phyloP scores from a whole-genome alignment of 2,113 vertebrate genomes.

The Ctenomys sociabilis region DNA sequence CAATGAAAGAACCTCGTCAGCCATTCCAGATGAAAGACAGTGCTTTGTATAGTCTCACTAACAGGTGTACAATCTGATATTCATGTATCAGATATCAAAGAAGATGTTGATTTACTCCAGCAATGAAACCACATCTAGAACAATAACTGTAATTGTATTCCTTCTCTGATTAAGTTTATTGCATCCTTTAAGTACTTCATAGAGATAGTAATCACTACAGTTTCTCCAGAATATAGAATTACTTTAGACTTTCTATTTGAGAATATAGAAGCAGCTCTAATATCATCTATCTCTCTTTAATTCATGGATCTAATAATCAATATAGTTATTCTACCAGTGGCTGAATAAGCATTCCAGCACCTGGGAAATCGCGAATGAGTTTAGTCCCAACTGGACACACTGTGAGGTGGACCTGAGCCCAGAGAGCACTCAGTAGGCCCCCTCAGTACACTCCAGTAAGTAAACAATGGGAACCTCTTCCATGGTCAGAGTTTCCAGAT shows the following conservation, averaged over 20 bases:
- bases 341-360: not conserved
- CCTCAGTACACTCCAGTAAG: not conserved
- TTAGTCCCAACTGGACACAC: not conserved
- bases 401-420: not conserved
- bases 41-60: not conserved
- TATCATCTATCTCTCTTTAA: not conserved
- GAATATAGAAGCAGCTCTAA: not conserved
- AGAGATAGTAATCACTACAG: not conserved
- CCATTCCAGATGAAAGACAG: not conserved
- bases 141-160: not conserved
- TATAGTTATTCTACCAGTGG: not conserved
- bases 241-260: not conserved
- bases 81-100: not conserved
- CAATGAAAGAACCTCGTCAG: not conserved
- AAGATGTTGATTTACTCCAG: not conserved
- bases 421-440: not conserved
- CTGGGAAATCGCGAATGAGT: not conserved
- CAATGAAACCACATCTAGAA: slow-evolving; percentile 33
- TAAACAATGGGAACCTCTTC: not conserved
- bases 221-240: not conserved
- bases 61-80: not conserved
- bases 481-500: not conserved
- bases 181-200: not conserved
- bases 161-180: not conserved
- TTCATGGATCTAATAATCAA: not conserved